A percentile compares a stretch with the other conserved stretches of the same genome.
Conservation (phyloP, 2,113 vertebrate genomes). For the Corvus cornix region DNA sequence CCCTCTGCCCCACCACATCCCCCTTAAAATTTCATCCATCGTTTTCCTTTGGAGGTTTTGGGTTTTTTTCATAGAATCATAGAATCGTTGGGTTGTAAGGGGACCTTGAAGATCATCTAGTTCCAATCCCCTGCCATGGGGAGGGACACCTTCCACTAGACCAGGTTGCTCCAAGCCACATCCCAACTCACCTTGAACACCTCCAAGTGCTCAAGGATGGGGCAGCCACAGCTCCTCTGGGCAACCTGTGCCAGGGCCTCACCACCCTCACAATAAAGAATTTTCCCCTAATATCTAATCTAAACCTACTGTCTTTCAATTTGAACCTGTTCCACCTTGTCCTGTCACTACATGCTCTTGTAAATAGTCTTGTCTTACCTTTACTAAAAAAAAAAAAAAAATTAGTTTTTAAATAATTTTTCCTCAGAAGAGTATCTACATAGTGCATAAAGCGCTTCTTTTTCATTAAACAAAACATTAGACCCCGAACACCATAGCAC, state of each 20-base stretch:
- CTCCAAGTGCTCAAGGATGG: background rate
- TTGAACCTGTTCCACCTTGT: background rate
- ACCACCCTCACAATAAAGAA: background rate
- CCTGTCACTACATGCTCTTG: background rate
- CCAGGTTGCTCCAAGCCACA: background rate
- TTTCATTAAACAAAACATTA: background rate
- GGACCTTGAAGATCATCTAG: background rate
- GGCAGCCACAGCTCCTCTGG: background rate
- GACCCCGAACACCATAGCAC: background rate
- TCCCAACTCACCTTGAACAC: background rate
- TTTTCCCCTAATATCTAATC: background rate
- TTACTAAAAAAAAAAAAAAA: background rate
- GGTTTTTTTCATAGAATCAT: background rate
- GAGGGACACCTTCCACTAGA: fast-evolving
- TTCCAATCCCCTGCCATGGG: no score
- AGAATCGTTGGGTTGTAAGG: background rate
- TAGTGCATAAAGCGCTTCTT: background rate
- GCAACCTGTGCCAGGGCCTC: background rate
- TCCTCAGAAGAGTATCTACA: background rate
- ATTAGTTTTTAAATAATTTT: fast-evolving
- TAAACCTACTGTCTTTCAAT: background rate
- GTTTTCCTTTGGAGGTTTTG: background rate
- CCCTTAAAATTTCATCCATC: background rate
- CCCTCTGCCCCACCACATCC: background rate
- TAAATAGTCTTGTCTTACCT: background rate